A percentile compares a stretch with the other conserved stretches of the same genome.
Evolutionary conservation across 2,797 vertebrate species (phyloP).

Genomic region (Setipinna tenuifilis): DNA sequence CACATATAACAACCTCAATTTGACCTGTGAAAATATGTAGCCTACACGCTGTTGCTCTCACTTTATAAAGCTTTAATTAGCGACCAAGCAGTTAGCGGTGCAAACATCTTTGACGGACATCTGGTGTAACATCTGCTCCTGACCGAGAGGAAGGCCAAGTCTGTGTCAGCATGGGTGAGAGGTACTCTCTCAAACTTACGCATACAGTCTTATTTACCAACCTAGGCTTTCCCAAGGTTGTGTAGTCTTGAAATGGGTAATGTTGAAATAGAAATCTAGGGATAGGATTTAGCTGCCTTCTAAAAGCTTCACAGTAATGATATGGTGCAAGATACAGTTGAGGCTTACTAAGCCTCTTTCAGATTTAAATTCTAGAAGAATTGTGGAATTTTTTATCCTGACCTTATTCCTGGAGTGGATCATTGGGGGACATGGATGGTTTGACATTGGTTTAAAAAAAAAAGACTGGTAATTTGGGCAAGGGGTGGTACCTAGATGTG

Average conservation of each 20-base stretch:
- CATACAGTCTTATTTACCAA: no score
- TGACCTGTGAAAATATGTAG: neutral
- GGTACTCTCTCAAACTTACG: neutral
- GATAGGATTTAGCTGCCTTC: neutral
- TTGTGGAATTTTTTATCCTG: no score
- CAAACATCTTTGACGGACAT: neutral
- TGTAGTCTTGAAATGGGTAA: neutral
- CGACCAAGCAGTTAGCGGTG: neutral
- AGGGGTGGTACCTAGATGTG: no score
- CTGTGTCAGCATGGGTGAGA: neutral
- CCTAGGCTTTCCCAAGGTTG: no score
- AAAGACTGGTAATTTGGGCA: no score
- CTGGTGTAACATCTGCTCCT: neutral
- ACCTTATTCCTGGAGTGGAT: no score
- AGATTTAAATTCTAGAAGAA: no score
- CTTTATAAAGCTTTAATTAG: neutral
- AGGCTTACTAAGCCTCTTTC: neutral
- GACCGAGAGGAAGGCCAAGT: neutral
- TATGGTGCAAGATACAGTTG: neutral
- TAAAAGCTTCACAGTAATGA: neutral
- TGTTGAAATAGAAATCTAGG: no score
- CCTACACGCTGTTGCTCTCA: no score
- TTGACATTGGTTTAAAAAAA: no score
- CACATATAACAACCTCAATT: neutral
- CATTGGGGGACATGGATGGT: no score